These are phyloP conservation scores for Eulemur rubriventer DNA, from an alignment of 2,797 vertebrate species.

Conservation along the genomic window DNA sequence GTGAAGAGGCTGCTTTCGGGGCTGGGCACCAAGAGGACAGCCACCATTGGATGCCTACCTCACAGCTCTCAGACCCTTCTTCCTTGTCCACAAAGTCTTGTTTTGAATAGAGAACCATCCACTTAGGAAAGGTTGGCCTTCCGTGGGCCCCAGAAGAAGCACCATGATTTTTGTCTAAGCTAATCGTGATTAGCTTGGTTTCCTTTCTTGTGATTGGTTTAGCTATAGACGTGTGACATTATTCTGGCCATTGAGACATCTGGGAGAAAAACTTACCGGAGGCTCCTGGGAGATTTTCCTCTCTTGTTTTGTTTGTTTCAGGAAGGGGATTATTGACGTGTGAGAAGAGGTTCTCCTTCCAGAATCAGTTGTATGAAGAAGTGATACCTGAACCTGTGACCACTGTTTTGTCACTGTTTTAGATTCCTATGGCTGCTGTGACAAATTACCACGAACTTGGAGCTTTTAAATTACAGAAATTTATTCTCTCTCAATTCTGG, in stretches of 20 bases:
- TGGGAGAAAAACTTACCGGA: not conserved
- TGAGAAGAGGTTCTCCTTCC: not conserved
- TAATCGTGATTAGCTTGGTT: not conserved
- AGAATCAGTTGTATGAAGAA: not conserved
- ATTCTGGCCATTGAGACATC: not conserved
- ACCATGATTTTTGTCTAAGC: not conserved
- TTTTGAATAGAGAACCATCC: not conserved
- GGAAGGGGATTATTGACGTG: not conserved
- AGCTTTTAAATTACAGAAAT: not conserved
- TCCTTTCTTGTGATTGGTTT: not conserved
- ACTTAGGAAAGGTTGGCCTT: not conserved
- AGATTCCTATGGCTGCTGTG: not conserved
- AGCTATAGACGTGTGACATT: not conserved
- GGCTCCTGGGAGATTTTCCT: not conserved
- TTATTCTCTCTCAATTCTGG: not conserved
- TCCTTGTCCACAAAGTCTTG: not conserved
- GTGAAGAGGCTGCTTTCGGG: not conserved
- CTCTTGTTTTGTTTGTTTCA: not conserved
- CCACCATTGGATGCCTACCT: rapidly evolving
- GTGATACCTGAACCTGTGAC: not conserved
- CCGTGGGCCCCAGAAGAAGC: not conserved
- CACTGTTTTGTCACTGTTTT: not conserved
- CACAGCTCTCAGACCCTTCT: not conserved
- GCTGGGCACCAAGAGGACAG: not conserved
- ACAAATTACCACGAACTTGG: not conserved